A percentile compares a stretch with the other conserved stretches of the same genome.
phyloP scores from a whole-genome alignment of 2,113 vertebrate genomes.

The Clupea harengus region DNA sequence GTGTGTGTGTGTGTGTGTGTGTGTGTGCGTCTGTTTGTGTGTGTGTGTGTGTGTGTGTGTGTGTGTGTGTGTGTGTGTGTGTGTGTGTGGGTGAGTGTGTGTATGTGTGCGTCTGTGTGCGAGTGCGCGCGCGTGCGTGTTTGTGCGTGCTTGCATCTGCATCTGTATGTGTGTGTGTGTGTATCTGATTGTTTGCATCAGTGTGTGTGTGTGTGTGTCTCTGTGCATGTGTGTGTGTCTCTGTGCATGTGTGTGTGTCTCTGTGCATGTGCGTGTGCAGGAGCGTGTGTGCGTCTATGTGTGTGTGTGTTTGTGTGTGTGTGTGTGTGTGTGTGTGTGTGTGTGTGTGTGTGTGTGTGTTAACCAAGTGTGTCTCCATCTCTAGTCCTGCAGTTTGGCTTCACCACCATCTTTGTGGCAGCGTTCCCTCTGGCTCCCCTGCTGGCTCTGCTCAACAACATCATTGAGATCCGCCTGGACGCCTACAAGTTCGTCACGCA shows the following conservation, averaged over 20 bases:
- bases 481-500: conserved; percentile 98
- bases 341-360: neutral
- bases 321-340: neutral
- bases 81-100: too few relatives aligned
- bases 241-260: neutral
- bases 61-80: neutral
- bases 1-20: conserved; percentile 8
- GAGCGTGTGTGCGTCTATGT: neutral
- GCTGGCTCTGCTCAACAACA: conserved; percentile 94
- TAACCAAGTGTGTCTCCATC: neutral
- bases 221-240: neutral
- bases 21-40: neutral
- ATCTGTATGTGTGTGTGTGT: conserved; percentile 80
- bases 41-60: neutral
- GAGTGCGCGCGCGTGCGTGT: neutral
- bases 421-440: conserved; percentile 96
- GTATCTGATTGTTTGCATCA: neutral
- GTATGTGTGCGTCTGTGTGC: neutral
- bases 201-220: neutral
- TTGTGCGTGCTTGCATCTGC: neutral
- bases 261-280: neutral
- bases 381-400: conserved; percentile 96
- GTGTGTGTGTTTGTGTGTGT: neutral
- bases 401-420: conserved; percentile 97
- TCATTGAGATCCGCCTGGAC: conserved; percentile 97